Evolutionary conservation across 2,113 vertebrate genomes (phyloP), one percentile per base, ranked within the genome.

Genomic region (Perca schrenkii): DNA sequence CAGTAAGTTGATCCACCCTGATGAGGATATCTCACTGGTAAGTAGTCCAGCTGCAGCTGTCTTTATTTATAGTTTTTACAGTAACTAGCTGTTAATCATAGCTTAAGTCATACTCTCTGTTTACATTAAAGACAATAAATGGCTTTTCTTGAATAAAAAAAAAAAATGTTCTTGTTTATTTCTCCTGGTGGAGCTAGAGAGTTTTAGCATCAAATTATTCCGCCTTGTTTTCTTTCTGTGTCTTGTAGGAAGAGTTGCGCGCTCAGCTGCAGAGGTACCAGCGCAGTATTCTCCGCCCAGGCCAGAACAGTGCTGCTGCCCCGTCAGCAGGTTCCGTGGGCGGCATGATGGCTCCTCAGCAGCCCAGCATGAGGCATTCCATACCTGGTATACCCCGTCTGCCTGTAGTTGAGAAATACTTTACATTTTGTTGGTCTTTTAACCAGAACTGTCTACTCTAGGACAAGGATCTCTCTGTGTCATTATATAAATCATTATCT

Each of bases 1-100:
- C 96, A 98, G 97, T 98, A 98, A 98, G 97, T 98, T 98, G 97
- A 98, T 99, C 96, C 97, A 98, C 92, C 97, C 97, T 94, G 97
- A 99, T 97, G 97, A 99, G 96, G 97, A 98, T 96, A 97, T 98
- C 95, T 98, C 97, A 79, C 94, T 99, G 97, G 97, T 99, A 95
- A 99, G 97, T 99, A 67, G 15, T 81, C 34, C 73, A 54, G 25
- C 77, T 82, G 22, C 49, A 84, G 47, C 75, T 7, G 1, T 43
- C 40, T 69, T 21, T 77, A 12, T 73, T 68, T 71, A 12, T 83
- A 79, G 69, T 66, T 88, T 31, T 66, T 36, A 92, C 85, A 90
- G 89, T 93, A 93, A 94, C 91, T 91, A 88, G 43, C 14, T 22
- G 25, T 43, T 28, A 60, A 57, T 53, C 6, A 49, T 49, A 46